Evolutionary conservation across 2,888 invertebrate species (phyloP), one percentile per base, ranked within the genome.

Genomic region (Leuctra nigra): DNA sequence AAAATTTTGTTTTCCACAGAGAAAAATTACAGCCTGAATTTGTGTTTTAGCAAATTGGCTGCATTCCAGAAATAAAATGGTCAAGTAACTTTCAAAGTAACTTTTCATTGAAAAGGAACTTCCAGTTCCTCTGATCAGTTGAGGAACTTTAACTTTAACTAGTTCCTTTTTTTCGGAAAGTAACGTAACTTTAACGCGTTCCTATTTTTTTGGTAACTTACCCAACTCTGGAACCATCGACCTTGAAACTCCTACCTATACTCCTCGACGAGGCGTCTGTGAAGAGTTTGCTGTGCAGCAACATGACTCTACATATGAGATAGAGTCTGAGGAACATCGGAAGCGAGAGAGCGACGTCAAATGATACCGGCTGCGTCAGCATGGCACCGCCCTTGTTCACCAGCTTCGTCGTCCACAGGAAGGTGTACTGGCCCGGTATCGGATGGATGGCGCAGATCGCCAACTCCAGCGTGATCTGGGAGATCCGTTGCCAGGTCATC

Each of bases 261-360:
- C 76, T 77, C 73, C 99, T 84, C 63, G 97, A 98, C 66, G 97
- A 97, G 68, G 99, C 98, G 77, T 99, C 99, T 64, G 98, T 99
- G 80, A 99, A 99, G 68, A 99, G 82, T 82, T 98, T 96, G 76
- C 95, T 96, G 80, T 99, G 99, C 68, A 99, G 83, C 72, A 99
- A 82, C 98, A 99, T 98, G 68, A 98, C 98, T 70, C 99, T 87
- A 79, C 96, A 97, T 77, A 99, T 96, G 75, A 99, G 86, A 80
- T 99, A 99, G 70, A 99, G 87, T 72, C 99, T 86, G 76, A 98
- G 87, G 83, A 99, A 99, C 99, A 99, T 99, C 70, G 97, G 97
- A 76, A 99, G 80, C 68, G 98, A 97, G 68, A 99, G 83, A 66
- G 96, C 88, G 68, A 98, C 94, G 75, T 99, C 99, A 71, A 96